Evolutionary conservation across 1,140 invertebrate genomes (phyloP).

Genomic region (Drosophila chauvacae): DNA sequence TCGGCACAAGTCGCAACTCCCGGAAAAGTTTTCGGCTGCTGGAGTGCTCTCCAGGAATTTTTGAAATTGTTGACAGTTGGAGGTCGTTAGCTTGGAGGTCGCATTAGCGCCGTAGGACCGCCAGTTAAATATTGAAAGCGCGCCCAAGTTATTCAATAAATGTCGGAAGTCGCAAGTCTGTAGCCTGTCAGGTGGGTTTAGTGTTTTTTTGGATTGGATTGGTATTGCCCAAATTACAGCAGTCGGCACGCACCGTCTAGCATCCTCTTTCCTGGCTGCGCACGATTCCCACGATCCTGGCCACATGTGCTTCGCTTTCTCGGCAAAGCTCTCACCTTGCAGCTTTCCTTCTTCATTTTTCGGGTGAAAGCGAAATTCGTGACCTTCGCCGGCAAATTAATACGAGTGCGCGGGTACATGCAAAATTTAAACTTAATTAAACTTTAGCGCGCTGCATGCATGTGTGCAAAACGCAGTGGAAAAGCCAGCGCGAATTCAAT

Average conservation of each 20-base stretch:
- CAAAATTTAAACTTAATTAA: slow-evolving; percentile 80
- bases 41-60: slow-evolving; percentile 51
- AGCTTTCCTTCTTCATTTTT: slow-evolving; percentile 6
- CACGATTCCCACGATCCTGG: slow-evolving; percentile 17
- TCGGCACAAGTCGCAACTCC: slow-evolving; percentile 66
- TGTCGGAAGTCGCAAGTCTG: slow-evolving; percentile 48
- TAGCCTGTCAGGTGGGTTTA: slow-evolving; percentile 63
- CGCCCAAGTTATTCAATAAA: slow-evolving; percentile 78
- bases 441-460: slow-evolving; percentile 48
- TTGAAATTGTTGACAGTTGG: slow-evolving; percentile 74
- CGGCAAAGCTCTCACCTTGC: background rate
- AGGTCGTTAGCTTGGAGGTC: slow-evolving; percentile 62
- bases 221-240: slow-evolving; percentile 66
- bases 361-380: slow-evolving; percentile 40
- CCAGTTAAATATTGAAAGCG: slow-evolving; percentile 77
- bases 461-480: slow-evolving; percentile 26
- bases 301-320: slow-evolving; percentile 22
- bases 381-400: slow-evolving; percentile 73
- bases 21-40: slow-evolving; percentile 59
- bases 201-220: slow-evolving; percentile 11
- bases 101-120: slow-evolving; percentile 51
- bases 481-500: slow-evolving; percentile 49
- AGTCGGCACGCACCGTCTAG: slow-evolving; percentile 57
- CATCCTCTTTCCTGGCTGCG: slow-evolving; percentile 1
- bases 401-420: slow-evolving; percentile 33